These are phyloP conservation scores for Caenorhabditis wallacei DNA, from an alignment of 2,888 invertebrate species.

Conservation along the genomic window DNA sequence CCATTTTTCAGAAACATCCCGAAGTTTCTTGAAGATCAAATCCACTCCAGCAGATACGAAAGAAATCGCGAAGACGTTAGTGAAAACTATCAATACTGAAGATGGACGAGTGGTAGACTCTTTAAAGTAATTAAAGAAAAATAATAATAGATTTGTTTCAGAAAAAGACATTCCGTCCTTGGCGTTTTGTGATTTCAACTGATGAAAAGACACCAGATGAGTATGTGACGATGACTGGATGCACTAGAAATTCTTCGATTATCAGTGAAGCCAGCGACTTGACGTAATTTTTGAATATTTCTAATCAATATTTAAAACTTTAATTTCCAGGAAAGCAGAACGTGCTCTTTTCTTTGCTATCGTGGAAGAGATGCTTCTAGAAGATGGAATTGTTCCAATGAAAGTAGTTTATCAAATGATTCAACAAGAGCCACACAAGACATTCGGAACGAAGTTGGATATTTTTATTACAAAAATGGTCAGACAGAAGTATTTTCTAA, in stretches of 20 bases:
- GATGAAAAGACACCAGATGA: conserved; percentile 50
- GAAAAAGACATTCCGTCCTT: conserved; percentile 23
- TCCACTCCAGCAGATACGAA: not conserved
- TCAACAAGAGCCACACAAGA: conserved; percentile 20
- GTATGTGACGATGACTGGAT: conserved; percentile 54
- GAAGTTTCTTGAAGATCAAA: conserved; percentile 31
- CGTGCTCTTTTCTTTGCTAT: conserved; percentile 27
- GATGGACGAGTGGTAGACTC: conserved; percentile 19
- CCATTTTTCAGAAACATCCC: conserved; percentile 38
- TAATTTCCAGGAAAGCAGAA: conserved; percentile 59
- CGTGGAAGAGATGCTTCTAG: conserved; percentile 41
- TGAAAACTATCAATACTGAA: conserved; percentile 51
- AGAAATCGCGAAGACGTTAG: conserved; percentile 22
- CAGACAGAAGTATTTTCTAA: conserved; percentile 32
- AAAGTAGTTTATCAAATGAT: conserved; percentile 2
- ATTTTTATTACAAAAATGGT: conserved; percentile 34
- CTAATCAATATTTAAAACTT: too few species aligned
- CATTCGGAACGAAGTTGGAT: conserved; percentile 7
- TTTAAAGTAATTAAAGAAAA: too few species aligned
- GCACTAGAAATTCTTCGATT: conserved; percentile 41
- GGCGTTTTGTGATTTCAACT: conserved; percentile 50
- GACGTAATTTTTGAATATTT: conserved; percentile 21
- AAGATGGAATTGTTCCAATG: conserved; percentile 31
- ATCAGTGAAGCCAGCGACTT: conserved; percentile 46
- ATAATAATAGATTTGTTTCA: too few species aligned